Conservation (phyloP, 2,797 vertebrate species). For the Limosa lapponica region DNA sequence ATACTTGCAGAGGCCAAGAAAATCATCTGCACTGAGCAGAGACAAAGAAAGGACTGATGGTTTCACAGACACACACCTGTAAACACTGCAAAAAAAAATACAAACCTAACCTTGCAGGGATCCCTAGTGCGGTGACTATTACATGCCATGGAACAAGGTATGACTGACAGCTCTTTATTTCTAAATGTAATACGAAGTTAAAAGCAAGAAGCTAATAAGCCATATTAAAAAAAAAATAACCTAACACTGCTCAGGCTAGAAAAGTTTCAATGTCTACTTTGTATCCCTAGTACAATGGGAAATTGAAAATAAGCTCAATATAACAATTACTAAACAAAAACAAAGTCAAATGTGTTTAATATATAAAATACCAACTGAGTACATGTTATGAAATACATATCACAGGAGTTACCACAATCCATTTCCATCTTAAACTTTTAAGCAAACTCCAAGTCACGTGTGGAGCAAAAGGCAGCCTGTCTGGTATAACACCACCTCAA, state of each 20-base stretch:
- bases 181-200: slow-evolving; percentile 7
- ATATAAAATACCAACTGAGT: slow-evolving; percentile 47
- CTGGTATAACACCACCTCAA: background rate
- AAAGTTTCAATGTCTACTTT: slow-evolving; percentile 5
- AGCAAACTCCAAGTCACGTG: slow-evolving; percentile 3
- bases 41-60: background rate
- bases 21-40: background rate
- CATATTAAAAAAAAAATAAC: background rate
- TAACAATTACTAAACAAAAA: slow-evolving; percentile 24
- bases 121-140: background rate
- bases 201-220: background rate
- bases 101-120: background rate
- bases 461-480: background rate
- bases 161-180: background rate
- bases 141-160: background rate
- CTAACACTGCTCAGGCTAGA: background rate
- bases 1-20: slow-evolving; percentile 13
- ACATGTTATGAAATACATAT: slow-evolving; percentile 44
- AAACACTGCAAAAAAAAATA: background rate
- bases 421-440: background rate
- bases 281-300: background rate
- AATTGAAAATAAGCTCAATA: slow-evolving; percentile 5
- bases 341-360: background rate
- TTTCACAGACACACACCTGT: background rate
- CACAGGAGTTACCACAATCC: slow-evolving; percentile 43